These are phyloP conservation scores for Limnephilus marmoratus DNA, from an alignment of 2,888 invertebrate genomes.

Conservation along the genomic window DNA sequence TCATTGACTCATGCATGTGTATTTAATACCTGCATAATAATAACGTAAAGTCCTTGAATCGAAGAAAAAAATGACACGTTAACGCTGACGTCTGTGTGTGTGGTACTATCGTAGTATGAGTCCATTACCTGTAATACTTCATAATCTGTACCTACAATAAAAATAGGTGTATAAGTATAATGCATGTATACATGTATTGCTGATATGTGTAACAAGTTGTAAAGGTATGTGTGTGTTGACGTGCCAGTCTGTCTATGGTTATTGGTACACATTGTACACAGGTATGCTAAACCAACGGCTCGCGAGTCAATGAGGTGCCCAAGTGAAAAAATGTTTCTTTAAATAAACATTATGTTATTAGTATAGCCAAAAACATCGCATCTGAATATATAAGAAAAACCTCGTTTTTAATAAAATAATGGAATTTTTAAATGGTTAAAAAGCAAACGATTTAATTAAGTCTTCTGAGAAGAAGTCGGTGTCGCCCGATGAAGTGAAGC, in stretches of 20 bases:
- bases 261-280: background rate
- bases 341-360: too few species aligned
- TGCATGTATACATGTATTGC: background rate
- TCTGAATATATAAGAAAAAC: background rate
- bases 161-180: background rate
- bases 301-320: background rate
- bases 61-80: background rate
- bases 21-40: background rate
- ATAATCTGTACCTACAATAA: too few species aligned
- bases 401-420: background rate
- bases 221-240: background rate
- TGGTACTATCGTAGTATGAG: background rate
- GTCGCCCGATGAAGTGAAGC: too few species aligned
- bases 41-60: background rate
- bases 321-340: background rate
- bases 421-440: background rate
- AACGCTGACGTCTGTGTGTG: background rate
- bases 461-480: too few species aligned
- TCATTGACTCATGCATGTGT: background rate
- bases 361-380: background rate
- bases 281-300: background rate
- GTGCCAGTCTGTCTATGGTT: slow-evolving; percentile 16
- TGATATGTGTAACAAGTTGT: slow-evolving; percentile 15
- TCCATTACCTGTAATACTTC: too few species aligned
- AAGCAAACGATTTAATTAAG: too few species aligned